Conservation (phyloP, 2,888 invertebrate genomes). For the Allacma fusca region DNA sequence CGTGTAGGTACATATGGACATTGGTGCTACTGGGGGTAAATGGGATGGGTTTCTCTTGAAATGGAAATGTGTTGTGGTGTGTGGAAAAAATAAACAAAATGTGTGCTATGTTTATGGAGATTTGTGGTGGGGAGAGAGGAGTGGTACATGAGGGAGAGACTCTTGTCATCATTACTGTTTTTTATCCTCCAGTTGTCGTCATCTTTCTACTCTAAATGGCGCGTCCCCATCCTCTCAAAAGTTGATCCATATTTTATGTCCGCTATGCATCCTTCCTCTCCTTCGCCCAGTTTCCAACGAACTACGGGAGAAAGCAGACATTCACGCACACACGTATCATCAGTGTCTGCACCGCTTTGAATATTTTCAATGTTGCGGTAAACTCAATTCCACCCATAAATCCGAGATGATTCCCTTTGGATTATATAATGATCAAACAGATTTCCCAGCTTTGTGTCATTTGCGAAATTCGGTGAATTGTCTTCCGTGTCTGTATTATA, state of each 20-base stretch:
- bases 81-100: no score
- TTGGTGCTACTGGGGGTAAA: no score
- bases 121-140: no score
- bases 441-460: slow-evolving; percentile 30
- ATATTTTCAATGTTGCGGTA: slow-evolving; percentile 22
- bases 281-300: no score
- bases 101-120: no score
- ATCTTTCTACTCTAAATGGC: slow-evolving; percentile 19
- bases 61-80: no score
- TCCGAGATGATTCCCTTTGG: slow-evolving; percentile 37
- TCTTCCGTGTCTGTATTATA: no score
- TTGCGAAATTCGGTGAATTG: slow-evolving; percentile 7
- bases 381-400: slow-evolving; percentile 37
- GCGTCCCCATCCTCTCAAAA: slow-evolving; percentile 14
- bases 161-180: slow-evolving; percentile 24
- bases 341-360: not conserved
- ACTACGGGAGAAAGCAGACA: no score
- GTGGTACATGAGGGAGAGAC: not conserved
- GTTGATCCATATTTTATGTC: slow-evolving; percentile 32
- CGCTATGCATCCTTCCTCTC: no score
- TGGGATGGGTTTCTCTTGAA: no score
- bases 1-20: no score
- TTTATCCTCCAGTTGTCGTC: slow-evolving; percentile 14
- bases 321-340: no score
- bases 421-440: slow-evolving; percentile 43